Conservation (phyloP, 2,797 vertebrate genomes). For the Pogonophryne albipinna region DNA sequence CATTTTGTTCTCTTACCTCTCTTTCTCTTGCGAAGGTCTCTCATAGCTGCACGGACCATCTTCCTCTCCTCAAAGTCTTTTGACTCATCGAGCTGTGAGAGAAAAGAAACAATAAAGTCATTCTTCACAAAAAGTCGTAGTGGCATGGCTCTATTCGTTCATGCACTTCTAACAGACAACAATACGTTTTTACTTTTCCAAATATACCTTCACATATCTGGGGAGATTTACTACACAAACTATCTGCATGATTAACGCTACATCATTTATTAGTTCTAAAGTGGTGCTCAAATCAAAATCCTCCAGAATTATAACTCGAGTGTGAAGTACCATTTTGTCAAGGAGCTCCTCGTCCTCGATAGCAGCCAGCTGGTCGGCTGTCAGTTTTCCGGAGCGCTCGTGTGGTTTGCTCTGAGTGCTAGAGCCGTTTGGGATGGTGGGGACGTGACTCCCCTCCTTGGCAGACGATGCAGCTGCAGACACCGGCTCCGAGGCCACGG, state of each 20-base stretch:
- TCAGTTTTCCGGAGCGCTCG: slow-evolving; percentile 82
- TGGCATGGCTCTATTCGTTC: slow-evolving; percentile 18
- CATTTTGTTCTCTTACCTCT: slow-evolving; percentile 87
- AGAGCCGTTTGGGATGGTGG: slow-evolving; percentile 84
- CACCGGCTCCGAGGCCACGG: slow-evolving; percentile 70
- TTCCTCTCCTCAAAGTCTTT: slow-evolving; percentile 95
- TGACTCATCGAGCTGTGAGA: slow-evolving; percentile 90
- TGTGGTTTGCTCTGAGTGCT: slow-evolving; percentile 72
- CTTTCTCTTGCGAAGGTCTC: slow-evolving; percentile 95
- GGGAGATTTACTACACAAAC: slow-evolving; percentile 20
- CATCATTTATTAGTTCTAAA: slow-evolving; percentile 15
- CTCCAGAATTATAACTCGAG: slow-evolving; percentile 23
- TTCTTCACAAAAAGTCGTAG: slow-evolving; percentile 31
- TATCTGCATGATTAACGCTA: slow-evolving; percentile 14
- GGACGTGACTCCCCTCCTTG: slow-evolving; percentile 58
- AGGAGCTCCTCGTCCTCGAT: slow-evolving; percentile 95
- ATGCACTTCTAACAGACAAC: slow-evolving; percentile 24
- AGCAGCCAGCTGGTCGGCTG: slow-evolving; percentile 86
- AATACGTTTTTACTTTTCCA: slow-evolving; percentile 14
- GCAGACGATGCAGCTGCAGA: slow-evolving; percentile 74
- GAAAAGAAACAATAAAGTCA: slow-evolving; percentile 39
- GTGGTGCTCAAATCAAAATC: slow-evolving; percentile 34
- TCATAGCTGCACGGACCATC: slow-evolving; percentile 94
- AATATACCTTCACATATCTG: slow-evolving; percentile 26
- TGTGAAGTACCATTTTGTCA: slow-evolving; percentile 94